These are phyloP conservation scores for Boleophthalmus pectinirostris DNA, from an alignment of 2,113 vertebrate genomes.

Conservation along the genomic window DNA sequence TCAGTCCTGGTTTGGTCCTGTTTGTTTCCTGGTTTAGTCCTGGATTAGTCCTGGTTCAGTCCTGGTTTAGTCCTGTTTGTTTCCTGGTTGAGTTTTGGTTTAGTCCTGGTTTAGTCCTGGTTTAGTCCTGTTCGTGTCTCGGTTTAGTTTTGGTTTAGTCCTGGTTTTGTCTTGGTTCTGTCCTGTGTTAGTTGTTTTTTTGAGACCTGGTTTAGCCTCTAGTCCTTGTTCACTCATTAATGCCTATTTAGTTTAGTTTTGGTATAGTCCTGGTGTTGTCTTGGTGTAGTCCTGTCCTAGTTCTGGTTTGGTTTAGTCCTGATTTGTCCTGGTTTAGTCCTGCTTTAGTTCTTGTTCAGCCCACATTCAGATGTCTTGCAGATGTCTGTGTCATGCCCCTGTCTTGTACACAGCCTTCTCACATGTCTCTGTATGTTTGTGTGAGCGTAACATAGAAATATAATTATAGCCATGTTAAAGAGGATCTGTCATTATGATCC, in stretches of 20 bases:
- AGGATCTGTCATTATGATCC: not conserved
- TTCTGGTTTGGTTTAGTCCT: not conserved
- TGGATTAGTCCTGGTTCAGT: no score
- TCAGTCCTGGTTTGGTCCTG: not conserved
- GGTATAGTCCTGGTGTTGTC: not conserved
- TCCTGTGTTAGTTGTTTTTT: no score
- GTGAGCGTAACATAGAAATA: not conserved
- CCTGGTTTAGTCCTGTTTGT: no score
- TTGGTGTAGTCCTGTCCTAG: not conserved
- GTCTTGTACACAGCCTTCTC: no score
- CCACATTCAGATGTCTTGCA: no score
- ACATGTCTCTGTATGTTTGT: not conserved
- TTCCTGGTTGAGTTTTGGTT: no score
- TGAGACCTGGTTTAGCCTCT: no score
- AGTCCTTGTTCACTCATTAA: no score
- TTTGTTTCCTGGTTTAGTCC: not conserved
- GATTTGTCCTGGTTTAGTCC: not conserved
- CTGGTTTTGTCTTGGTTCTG: not conserved
- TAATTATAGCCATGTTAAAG: not conserved
- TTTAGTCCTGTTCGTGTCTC: not conserved
- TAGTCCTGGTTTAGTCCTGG: not conserved
- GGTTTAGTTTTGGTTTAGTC: not conserved
- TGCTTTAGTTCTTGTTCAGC: no score
- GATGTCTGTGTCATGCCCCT: no score
- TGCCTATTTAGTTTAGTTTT: not conserved